Percentiles rank a stretch among this genome's conserved stretches.
phyloP scores from a whole-genome alignment of 2,888 invertebrate genomes.

The Diachrysia chrysitis region DNA sequence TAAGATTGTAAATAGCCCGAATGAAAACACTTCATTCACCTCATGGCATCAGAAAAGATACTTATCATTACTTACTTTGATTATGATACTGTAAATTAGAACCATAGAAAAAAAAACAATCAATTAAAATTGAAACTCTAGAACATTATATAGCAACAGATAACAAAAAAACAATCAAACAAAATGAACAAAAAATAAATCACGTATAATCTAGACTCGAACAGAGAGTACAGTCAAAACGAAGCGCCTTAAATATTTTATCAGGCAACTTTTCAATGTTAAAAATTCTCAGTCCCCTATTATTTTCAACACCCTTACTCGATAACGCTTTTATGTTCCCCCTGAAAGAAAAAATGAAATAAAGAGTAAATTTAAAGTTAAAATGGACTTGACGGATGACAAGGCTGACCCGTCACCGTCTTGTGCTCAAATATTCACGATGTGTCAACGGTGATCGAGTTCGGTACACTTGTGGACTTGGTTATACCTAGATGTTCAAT shows the following conservation, averaged over 20 bases:
- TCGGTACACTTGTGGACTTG: slow-evolving; percentile 61
- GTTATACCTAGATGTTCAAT: slow-evolving; percentile 28
- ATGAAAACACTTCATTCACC: no score
- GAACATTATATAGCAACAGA: no score
- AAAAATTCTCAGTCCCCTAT: slow-evolving; percentile 77
- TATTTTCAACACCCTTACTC: slow-evolving; percentile 80
- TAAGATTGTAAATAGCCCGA: no score
- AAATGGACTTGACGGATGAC: slow-evolving; percentile 87
- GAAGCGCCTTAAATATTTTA: slow-evolving; percentile 78
- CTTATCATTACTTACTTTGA: no score
- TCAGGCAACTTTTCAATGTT: slow-evolving; percentile 81
- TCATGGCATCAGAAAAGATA: no score
- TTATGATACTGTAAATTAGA: no score
- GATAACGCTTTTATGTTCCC: slow-evolving; percentile 85
- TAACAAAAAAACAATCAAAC: not conserved
- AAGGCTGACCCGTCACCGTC: slow-evolving; percentile 79
- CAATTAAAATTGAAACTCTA: no score
- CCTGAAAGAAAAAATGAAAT: slow-evolving; percentile 77
- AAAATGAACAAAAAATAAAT: not conserved
- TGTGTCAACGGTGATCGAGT: slow-evolving; percentile 73
- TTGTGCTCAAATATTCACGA: slow-evolving; percentile 83
- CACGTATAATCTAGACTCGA: slow-evolving; percentile 35
- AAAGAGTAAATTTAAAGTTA: slow-evolving; percentile 85
- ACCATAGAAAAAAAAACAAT: no score
- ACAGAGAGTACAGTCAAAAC: slow-evolving; percentile 63